Evolutionary conservation across 2,113 vertebrate species (phyloP).

Genomic region (Pelusios castaneus): DNA sequence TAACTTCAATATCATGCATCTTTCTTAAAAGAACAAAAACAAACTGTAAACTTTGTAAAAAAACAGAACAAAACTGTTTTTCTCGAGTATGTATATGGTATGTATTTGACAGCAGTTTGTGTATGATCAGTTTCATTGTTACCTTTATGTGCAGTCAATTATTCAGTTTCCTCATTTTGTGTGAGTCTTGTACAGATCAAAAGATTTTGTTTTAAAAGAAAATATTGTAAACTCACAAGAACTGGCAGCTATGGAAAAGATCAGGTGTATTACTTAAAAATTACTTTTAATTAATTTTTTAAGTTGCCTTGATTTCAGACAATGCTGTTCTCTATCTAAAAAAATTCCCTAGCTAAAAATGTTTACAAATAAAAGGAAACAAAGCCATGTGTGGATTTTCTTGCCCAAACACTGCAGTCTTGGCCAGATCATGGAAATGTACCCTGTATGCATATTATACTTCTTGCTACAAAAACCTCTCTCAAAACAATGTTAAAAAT

Average conservation of each 20-base stretch:
- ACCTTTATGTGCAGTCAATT: background rate
- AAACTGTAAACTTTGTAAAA: background rate
- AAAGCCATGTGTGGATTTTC: background rate
- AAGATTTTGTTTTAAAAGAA: background rate
- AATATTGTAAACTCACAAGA: background rate
- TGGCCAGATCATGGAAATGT: background rate
- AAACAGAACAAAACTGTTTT: background rate
- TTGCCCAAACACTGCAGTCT: background rate
- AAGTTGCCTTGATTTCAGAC: background rate
- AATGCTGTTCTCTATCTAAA: background rate
- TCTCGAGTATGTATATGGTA: accelerated
- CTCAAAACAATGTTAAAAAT: background rate
- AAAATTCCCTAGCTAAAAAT: background rate
- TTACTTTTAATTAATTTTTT: background rate
- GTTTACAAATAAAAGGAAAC: background rate
- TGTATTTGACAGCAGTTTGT: background rate
- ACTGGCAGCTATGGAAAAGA: background rate
- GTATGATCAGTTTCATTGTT: background rate
- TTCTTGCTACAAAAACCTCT: background rate
- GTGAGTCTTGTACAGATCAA: background rate
- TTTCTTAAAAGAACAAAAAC: background rate
- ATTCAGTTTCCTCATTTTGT: background rate
- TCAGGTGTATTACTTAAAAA: background rate
- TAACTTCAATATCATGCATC: background rate
- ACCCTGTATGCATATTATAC: background rate